A percentile compares a stretch with the other conserved stretches of the same genome.
These are phyloP conservation scores for Goniozus legneri DNA, from an alignment of 1,140 invertebrate genomes.

Conservation along the genomic window DNA sequence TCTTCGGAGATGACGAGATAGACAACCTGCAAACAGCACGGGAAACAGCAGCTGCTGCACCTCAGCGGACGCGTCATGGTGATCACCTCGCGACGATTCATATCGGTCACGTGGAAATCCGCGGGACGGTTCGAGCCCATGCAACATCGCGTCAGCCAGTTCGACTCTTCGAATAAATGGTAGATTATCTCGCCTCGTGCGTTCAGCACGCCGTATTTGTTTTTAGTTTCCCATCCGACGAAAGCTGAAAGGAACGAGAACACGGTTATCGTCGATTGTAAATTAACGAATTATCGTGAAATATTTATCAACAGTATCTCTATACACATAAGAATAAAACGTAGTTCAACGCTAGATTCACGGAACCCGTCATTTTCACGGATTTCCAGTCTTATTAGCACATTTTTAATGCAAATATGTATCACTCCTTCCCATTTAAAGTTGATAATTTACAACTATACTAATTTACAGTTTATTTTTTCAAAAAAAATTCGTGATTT, in stretches of 20 bases:
- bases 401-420: too few relatives aligned
- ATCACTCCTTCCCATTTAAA: too few relatives aligned
- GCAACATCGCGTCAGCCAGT: constrained; percentile 73
- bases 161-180: constrained; percentile 79
- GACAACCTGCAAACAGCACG: constrained; percentile 62
- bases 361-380: too few relatives aligned
- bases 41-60: constrained; percentile 59
- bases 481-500: too few relatives aligned
- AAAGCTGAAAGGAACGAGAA: constrained; percentile 21
- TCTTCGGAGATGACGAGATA: background rate
- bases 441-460: too few relatives aligned
- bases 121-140: constrained; percentile 77
- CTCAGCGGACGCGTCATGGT: constrained; percentile 46
- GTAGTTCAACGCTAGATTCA: too few relatives aligned
- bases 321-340: too few relatives aligned
- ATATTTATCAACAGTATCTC: too few relatives aligned
- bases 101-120: constrained; percentile 83
- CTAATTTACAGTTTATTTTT: too few relatives aligned
- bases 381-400: too few relatives aligned
- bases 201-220: constrained; percentile 33
- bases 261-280: too few relatives aligned
- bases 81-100: constrained; percentile 71
- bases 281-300: too few relatives aligned
- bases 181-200: constrained; percentile 59
- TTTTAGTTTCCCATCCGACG: constrained; percentile 29